Evolutionary conservation across 2,797 vertebrate species (phyloP), one percentile per base, ranked within the genome.

Genomic region (Danio jaintianensis): DNA sequence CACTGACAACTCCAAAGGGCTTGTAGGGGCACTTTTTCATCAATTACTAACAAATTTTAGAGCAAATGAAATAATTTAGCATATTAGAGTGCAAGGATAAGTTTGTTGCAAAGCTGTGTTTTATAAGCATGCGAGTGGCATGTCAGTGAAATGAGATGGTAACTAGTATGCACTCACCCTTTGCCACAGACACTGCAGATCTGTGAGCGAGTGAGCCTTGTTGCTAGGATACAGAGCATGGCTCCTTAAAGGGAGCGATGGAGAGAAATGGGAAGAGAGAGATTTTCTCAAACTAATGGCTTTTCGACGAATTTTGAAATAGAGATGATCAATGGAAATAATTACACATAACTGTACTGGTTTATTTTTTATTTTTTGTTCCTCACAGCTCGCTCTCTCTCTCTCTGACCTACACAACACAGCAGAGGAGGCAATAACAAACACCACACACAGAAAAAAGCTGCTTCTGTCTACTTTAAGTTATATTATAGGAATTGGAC

Each of bases 141-240:
- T 75, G 80, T 82, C 80, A 86, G 84, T 80, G 81, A 88, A 88
- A 89, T 83, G 66, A 89, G 86, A 89, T 87, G 80, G 84, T 87
- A 78, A 81, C 86, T 82, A n/a, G n/a, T n/a, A 66, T 78, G 83
- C 88, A 86, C 84, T 89, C 78, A 76, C 83, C 87, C 85, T 91
- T 82, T 85, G 83, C 88, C 86, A 85, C 88, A 76, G 74, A 90
- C 86, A 84, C 80, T 75, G 81, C 80, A 88, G 82, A 86, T 56
- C 63, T 85, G 78, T 81, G 85, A 81, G 73, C 56, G 67, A 86
- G 85, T 29, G 88, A 89, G 90, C 90, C 86, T 86, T 92, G 93
- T 94, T 94, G 93, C 93, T 94, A 93, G 91, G 93, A 92, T 90
- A 94, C 93, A 5, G 82, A 85, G 87, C 85, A 87, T 47, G 84